Evolutionary conservation across 2,113 vertebrate species (phyloP).

Genomic region (Sminthopsis crassicaudata): DNA sequence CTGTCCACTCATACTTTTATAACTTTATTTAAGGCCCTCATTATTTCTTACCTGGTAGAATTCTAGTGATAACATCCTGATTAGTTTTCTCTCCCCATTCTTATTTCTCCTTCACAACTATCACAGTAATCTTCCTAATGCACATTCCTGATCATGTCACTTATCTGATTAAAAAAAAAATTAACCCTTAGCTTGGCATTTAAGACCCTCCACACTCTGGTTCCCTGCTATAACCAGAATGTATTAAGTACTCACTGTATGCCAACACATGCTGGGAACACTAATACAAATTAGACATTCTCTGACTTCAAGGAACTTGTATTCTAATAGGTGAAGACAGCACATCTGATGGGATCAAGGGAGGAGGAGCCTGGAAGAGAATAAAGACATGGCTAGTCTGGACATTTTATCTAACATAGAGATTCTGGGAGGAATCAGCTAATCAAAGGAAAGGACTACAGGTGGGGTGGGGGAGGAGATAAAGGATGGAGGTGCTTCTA

Average conservation of each 20-base stretch:
- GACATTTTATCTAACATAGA: not conserved
- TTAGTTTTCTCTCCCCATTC: not conserved
- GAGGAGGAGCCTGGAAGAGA: not conserved
- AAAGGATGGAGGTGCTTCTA: not conserved
- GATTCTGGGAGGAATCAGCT: not conserved
- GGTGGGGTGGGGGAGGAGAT: too few relatives aligned
- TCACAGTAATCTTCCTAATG: not conserved
- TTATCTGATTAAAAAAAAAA: not conserved
- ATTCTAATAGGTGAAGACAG: not conserved
- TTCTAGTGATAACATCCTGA: not conserved
- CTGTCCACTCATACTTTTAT: not conserved
- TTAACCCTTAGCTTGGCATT: not conserved
- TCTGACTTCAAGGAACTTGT: not conserved
- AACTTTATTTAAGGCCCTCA: not conserved
- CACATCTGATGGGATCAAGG: not conserved
- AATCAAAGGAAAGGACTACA: not conserved
- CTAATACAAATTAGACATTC: not conserved
- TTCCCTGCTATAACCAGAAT: not conserved
- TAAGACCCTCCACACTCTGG: not conserved
- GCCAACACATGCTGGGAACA: not conserved
- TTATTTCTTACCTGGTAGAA: not conserved
- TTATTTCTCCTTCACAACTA: not conserved
- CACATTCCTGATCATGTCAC: not conserved
- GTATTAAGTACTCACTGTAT: not conserved
- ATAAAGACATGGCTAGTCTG: not conserved